A percentile compares a stretch with the other conserved stretches of the same genome.
These are phyloP conservation scores for Sceliomorpha sp. DNA, from an alignment of 2,888 invertebrate genomes.

Conservation along the genomic window DNA sequence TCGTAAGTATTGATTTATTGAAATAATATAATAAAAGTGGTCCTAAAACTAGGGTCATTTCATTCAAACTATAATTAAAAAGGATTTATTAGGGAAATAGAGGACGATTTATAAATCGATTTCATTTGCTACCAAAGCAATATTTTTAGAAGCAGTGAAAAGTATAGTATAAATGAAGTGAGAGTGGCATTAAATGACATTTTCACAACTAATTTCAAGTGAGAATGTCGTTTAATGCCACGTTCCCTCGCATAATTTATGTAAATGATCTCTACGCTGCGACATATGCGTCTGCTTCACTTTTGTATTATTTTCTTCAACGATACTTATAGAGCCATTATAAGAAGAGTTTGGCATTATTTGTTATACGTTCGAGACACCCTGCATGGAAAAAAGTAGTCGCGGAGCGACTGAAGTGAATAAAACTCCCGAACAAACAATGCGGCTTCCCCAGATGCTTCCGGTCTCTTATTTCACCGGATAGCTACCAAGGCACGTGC, in stretches of 20 bases:
- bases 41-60: too few relatives aligned
- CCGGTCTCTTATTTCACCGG: conserved; percentile 79
- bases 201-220: too few relatives aligned
- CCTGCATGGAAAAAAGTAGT: conserved; percentile 34
- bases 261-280: neutral
- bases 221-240: too few relatives aligned
- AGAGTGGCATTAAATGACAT: too few relatives aligned
- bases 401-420: conserved; percentile 24
- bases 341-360: conserved; percentile 17
- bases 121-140: too few relatives aligned
- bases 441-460: conserved; percentile 78
- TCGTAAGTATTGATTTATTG: too few relatives aligned
- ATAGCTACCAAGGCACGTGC: conserved; percentile 74
- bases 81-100: too few relatives aligned
- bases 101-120: too few relatives aligned
- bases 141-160: too few relatives aligned
- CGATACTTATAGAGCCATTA: neutral
- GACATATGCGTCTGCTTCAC: conserved; percentile 1
- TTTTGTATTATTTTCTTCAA: conserved; percentile 5
- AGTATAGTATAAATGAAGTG: too few relatives aligned
- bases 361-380: conserved; percentile 24
- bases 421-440: conserved; percentile 71
- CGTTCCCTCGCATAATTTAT: conserved; percentile 4
- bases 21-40: too few relatives aligned
- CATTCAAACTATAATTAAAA: too few relatives aligned